phyloP scores from a whole-genome alignment of 2,113 vertebrate species.

The Edolisoma coerulescens region DNA sequence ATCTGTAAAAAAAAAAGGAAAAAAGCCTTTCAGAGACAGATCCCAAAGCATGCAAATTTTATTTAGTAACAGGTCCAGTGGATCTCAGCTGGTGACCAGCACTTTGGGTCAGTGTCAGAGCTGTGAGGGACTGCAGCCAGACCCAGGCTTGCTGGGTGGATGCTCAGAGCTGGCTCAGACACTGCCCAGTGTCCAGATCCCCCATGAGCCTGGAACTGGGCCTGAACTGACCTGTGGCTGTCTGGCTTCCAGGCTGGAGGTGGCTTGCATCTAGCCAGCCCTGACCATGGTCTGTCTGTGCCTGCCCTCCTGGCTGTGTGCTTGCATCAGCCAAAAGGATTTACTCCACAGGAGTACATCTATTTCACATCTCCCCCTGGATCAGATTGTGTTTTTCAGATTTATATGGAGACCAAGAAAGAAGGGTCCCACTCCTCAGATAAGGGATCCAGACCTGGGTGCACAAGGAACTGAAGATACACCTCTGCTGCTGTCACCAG shows the following conservation, averaged over 20 bases:
- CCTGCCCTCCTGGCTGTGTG: background rate
- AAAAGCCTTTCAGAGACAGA: background rate
- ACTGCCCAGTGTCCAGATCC: background rate
- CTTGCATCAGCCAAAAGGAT: background rate
- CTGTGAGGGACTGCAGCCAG: background rate
- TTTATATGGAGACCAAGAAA: background rate
- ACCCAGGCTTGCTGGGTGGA: background rate
- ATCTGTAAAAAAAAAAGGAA: background rate
- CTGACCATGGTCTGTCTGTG: background rate
- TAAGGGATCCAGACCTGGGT: background rate
- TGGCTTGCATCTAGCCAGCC: background rate
- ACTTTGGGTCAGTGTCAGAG: background rate
- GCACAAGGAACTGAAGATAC: background rate
- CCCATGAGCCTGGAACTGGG: background rate
- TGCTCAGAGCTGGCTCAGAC: background rate
- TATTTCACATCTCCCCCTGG: background rate
- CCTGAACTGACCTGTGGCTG: accelerated
- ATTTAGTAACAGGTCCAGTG: background rate
- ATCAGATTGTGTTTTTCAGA: background rate
- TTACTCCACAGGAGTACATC: background rate
- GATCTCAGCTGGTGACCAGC: background rate
- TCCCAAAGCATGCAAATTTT: background rate
- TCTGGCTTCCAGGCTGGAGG: background rate
- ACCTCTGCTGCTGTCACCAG: background rate
- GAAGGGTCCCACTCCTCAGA: background rate